Conservation (phyloP, 35 echinoderm and acorn worm species). For the Eucidaris tribuloides region DNA sequence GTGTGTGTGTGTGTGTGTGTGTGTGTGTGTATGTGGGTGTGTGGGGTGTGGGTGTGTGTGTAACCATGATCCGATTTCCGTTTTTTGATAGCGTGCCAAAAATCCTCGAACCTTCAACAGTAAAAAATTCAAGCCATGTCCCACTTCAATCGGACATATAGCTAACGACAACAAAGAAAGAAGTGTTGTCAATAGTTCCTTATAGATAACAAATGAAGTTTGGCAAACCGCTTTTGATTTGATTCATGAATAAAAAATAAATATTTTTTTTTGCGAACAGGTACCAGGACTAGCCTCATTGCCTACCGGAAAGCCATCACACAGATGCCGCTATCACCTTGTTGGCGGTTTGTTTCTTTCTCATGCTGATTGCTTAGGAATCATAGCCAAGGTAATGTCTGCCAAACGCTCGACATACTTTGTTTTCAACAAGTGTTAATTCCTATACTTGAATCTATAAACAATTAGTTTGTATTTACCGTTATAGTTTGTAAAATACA, state of each 20-base stretch:
- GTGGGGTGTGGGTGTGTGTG: background rate
- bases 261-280: conserved; percentile 35
- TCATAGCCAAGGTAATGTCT: conserved; percentile 84
- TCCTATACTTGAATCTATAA: too few species aligned
- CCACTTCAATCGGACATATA: too few species aligned
- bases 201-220: background rate
- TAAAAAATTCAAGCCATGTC: too few species aligned
- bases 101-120: too few species aligned
- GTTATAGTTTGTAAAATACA: too few species aligned
- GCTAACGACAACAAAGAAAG: background rate
- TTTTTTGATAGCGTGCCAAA: background rate
- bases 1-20: too few species aligned
- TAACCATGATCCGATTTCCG: background rate
- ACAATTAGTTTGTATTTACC: too few species aligned
- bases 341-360: conserved; percentile 84
- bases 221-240: background rate
- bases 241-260: background rate
- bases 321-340: conserved; percentile 77
- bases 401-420: too few species aligned
- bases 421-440: too few species aligned
- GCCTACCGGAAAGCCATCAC: conserved; percentile 74
- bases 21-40: too few species aligned
- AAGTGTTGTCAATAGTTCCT: background rate
- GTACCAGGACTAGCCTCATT: conserved; percentile 71
- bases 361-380: conserved; percentile 80